Base-by-base conservation (phyloP, 2,888 invertebrate genomes). In the Hetaerina titia region DNA sequence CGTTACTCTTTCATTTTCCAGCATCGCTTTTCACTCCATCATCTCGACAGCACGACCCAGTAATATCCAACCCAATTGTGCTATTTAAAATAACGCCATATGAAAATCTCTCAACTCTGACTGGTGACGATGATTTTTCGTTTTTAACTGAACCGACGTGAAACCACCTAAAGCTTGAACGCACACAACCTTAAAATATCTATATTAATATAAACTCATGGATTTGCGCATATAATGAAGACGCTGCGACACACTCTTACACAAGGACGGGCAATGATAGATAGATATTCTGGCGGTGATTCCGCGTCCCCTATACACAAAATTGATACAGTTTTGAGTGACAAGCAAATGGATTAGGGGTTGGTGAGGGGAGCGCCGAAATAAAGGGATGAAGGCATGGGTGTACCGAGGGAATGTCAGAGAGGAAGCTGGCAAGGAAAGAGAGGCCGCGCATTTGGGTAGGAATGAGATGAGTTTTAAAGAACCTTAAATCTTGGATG, bases 401-500 rank as follows among this genome's bases (percentile, higher is more conserved):
- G 60, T 60, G 31, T 31, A 5, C 60, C 6, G 13, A 15, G 60
- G 17, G 17, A 17, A 81, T 31, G 8, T 25, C 8, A 74, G 8
- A 6, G 13, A 7, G 9, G 19, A 15, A 13, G 31, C 2, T 11
- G 81, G 31, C 11, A 81, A 11, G 81, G 69, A 81, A 31, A 81
- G 31, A 22, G 81, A 81, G 81, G 31, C 81, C 1, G 9, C 9
- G 25, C n/a, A 8, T 74, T 74, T 74, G 81, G 31, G 25, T 31
- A 15, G 81, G 31, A 2, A 13, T 9, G 11, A 7, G 31, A 69
- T 22, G n/a, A 69, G 22, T 22, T 69, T 69, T 69, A 69, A 69
- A 69, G n/a, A 69, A n/a, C 69, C 22, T 69, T 69, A 69, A 69
- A 69, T 22, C 69, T 69, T 69, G 69, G 69, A 69, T 69, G 69